Conservation (phyloP, 1,140 invertebrate genomes). For the Musca vetustissima region DNA sequence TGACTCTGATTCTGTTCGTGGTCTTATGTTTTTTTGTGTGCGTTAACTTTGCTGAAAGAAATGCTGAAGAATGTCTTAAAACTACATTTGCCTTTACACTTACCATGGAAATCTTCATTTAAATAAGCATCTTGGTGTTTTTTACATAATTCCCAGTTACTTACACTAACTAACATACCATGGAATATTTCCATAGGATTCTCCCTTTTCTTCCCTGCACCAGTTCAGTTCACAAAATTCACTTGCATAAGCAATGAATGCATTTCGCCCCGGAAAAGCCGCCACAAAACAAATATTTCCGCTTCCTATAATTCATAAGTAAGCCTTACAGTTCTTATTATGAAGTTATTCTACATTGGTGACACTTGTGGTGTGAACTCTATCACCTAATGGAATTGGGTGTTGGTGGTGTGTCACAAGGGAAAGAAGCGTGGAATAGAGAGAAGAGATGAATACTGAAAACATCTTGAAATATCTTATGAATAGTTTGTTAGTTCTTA, state of each 20-base stretch:
- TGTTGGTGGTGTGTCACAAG: background rate
- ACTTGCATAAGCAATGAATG: too few relatives aligned
- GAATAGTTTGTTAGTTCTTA: constrained; percentile 1
- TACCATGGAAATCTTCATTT: constrained; percentile 10
- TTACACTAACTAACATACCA: too few relatives aligned
- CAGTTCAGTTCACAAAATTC: too few relatives aligned
- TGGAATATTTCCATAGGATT: too few relatives aligned
- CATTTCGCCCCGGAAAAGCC: constrained; percentile 5
- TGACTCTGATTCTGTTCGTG: too few relatives aligned
- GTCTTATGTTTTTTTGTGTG: too few relatives aligned
- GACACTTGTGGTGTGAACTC: background rate
- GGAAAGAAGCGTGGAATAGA: background rate
- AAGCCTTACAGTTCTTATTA: constrained; percentile 13
- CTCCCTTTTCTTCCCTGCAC: too few relatives aligned
- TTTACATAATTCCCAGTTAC: constrained; percentile 6
- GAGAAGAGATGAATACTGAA: background rate
- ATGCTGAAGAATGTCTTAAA: too few relatives aligned
- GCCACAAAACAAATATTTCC: constrained; percentile 22
- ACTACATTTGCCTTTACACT: too few relatives aligned
- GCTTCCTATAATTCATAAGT: constrained; percentile 19
- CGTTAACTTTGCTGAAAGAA: too few relatives aligned
- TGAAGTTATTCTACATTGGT: background rate
- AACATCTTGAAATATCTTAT: constrained; percentile 1
- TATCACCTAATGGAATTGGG: background rate
- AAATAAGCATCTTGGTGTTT: constrained; percentile 15